phyloP scores from a whole-genome alignment of 2,888 invertebrate genomes.

The Acanthacorydalis orientalis region DNA sequence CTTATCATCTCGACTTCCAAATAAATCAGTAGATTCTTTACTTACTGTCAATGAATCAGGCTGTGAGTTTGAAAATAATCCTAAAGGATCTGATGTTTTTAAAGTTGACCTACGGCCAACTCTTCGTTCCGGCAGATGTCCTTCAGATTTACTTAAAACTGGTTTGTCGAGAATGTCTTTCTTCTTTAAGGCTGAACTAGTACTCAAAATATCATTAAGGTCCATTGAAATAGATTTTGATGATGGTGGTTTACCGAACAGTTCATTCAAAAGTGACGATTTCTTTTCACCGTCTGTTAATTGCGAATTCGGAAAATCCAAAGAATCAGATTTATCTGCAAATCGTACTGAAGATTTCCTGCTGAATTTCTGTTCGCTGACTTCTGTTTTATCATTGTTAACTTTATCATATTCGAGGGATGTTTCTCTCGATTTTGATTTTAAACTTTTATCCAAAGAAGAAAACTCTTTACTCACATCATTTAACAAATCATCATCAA shows the following conservation, averaged over 20 bases:
- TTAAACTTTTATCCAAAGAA: no score
- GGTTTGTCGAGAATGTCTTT: background rate
- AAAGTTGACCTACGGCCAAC: background rate
- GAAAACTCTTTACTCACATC: no score
- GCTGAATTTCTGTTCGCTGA: no score
- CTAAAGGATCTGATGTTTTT: background rate
- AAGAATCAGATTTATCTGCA: background rate
- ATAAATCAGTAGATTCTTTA: no score
- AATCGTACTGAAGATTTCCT: no score
- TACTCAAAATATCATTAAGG: background rate
- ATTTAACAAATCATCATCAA: no score
- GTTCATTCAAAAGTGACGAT: background rate
- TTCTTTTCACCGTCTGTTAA: background rate
- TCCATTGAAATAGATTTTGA: background rate
- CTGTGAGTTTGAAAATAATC: background rate
- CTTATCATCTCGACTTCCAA: no score
- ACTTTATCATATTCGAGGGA: no score
- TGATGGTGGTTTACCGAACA: background rate
- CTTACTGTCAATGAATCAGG: background rate
- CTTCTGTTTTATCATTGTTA: no score
- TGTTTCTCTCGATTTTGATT: no score
- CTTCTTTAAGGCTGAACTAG: background rate
- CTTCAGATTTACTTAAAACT: background rate
- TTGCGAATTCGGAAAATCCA: background rate
- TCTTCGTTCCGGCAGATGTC: background rate